Base-by-base conservation (phyloP, 64 coral and sea anemone genomes). In the Anthopleura sola region DNA sequence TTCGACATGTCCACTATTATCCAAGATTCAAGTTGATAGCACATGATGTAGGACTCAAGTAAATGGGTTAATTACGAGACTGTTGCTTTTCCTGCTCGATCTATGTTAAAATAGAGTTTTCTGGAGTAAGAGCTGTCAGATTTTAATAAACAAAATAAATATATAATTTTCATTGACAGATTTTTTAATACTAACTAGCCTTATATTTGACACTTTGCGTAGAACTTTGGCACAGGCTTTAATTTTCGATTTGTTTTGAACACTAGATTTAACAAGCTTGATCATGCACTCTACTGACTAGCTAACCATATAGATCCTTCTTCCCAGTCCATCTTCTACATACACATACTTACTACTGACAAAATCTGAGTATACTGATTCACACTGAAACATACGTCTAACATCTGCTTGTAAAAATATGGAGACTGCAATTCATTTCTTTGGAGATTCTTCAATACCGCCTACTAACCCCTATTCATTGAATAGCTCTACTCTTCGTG, bases 71-170 rank as follows among this genome's bases (percentile, higher is more conserved):
- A 12, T 71, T 12, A 31, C 23, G 16, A 28, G 3, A 71, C 66
- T 71, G 29, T 8, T 28, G 29, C 14, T 71, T 62, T 2, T 8
- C 40, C 23, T 3, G 24, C 58, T 71, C 8, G 23, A 71, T 32
- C 13, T 6, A 71, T 36, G 28, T 32, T 14, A 71, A 18, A 71
- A 28, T 71, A 18, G 11, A 71, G 66, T 71, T 71, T 71, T 71
- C 58, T 71, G 66, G n/a, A 71, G 66, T 71, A 14, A n/a, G 76
- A 79, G 24, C 76, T 79, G 76, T 79, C 76, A 79, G 15, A 79
- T 38, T 79, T 79, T 79, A 79, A 79, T 48, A 79, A 47, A 79
- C 76, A 38, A 48, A 79, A 79, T 79, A 79, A 79, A 79, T 79
- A 79, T 79, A 79, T 79, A 79, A 79, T 79, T 79, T 44, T 44